These are phyloP conservation scores for Coturnix japonica DNA, from an alignment of 2,113 vertebrate species.

Conservation along the genomic window DNA sequence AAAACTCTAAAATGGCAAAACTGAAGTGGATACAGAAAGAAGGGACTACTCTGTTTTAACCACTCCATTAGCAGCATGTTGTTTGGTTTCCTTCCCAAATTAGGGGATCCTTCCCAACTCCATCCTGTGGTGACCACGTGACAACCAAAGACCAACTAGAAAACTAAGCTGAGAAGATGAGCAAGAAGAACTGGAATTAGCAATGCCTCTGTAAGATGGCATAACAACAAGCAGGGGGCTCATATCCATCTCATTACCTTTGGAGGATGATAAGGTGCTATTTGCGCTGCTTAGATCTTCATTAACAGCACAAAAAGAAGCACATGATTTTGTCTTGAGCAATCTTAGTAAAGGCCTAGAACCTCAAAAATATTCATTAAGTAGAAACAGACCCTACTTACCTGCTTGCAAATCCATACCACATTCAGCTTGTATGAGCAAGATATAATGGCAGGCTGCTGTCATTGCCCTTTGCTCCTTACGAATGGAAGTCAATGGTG, in stretches of 20 bases:
- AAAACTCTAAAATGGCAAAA: rapidly evolving
- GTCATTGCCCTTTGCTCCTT: background rate
- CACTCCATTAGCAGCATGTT: rapidly evolving
- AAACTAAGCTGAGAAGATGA: rapidly evolving
- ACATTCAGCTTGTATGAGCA: background rate
- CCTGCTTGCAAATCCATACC: no score
- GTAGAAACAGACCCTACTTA: background rate
- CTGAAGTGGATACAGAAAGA: rapidly evolving
- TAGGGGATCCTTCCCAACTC: background rate
- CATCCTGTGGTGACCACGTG: rapidly evolving
- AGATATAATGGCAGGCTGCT: no score
- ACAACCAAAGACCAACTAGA: rapidly evolving
- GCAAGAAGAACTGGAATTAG: rapidly evolving
- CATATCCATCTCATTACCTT: background rate
- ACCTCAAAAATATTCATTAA: background rate
- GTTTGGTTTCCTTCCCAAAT: background rate
- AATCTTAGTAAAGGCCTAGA: background rate
- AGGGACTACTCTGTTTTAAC: rapidly evolving
- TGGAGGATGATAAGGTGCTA: background rate
- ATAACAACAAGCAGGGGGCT: background rate
- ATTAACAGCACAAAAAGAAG: background rate
- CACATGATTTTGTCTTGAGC: background rate
- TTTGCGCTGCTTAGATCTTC: background rate
- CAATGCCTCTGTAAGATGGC: background rate
- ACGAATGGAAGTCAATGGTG: no score